Percentiles rank a stretch among this genome's conserved stretches.
Conservation (phyloP, 2,113 vertebrate genomes). For the Holacanthus passer region DNA sequence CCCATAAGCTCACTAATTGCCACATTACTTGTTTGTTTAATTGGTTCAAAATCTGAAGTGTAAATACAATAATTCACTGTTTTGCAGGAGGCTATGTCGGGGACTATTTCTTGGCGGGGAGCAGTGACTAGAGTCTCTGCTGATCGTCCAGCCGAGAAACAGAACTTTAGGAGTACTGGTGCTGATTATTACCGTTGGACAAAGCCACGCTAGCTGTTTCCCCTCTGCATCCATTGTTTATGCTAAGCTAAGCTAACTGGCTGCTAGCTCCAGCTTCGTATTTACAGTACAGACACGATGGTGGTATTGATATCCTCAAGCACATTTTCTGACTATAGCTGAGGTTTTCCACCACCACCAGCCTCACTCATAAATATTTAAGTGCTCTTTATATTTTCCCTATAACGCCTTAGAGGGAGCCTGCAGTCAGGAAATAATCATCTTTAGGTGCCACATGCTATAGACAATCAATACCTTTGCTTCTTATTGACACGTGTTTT, state of each 20-base stretch:
- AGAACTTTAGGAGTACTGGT: neutral
- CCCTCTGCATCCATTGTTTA: neutral
- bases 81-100: neutral
- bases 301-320: neutral
- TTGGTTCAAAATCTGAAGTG: neutral
- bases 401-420: conserved; percentile 66
- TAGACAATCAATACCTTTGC: conserved; percentile 65
- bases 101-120: neutral
- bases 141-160: neutral
- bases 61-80: neutral
- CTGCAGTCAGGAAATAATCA: conserved; percentile 78
- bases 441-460: conserved; percentile 62
- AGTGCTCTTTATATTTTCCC: conserved; percentile 62
- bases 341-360: conserved; percentile 23
- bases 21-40: neutral
- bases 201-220: neutral
- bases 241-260: neutral
- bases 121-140: neutral
- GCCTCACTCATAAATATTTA: conserved; percentile 54
- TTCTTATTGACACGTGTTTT: conserved; percentile 72
- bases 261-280: neutral
- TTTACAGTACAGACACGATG: neutral
- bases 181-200: neutral
- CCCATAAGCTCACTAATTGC: neutral
- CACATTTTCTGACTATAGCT: neutral